A percentile compares a stretch with the other conserved stretches of the same genome.
phyloP scores from a whole-genome alignment of 2,113 vertebrate species.

The Hyperoodon ampullatus region DNA sequence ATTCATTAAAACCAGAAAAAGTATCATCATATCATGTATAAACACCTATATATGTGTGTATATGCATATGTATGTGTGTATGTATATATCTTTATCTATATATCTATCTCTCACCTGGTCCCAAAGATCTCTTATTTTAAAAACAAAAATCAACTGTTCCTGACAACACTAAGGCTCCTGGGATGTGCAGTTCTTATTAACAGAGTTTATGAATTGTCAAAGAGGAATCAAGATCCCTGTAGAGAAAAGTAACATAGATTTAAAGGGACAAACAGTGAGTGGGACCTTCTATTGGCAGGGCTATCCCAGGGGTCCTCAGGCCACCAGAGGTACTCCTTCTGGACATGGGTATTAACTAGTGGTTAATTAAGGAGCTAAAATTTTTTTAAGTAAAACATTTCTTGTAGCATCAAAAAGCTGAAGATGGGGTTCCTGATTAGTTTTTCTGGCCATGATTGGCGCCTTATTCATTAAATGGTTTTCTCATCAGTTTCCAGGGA shows the following conservation, averaged over 20 bases:
- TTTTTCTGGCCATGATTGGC: neutral
- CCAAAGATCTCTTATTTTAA: conserved; percentile 34
- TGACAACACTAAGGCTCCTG: neutral
- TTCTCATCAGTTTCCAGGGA: conserved; percentile 49
- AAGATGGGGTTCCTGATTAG: neutral
- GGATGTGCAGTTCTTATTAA: conserved; percentile 48
- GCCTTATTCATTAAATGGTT: conserved; percentile 21
- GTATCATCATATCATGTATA: neutral
- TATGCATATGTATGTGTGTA: neutral
- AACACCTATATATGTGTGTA: neutral
- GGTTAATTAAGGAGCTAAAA: conserved; percentile 57
- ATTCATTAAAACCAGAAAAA: conserved; percentile 19
- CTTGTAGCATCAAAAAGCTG: neutral
- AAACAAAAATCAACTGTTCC: conserved; percentile 37
- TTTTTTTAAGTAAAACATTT: conserved; percentile 32
- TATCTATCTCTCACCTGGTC: neutral
- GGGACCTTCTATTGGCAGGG: conserved; percentile 47
- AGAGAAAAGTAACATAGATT: conserved; percentile 71
- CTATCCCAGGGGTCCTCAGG: conserved; percentile 34
- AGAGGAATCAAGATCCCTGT: conserved; percentile 58
- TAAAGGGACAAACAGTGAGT: conserved; percentile 65
- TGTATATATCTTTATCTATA: neutral
- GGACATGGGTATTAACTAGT: conserved; percentile 65
- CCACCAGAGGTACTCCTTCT: conserved; percentile 62
- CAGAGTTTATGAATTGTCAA: conserved; percentile 64